Base-by-base conservation (phyloP, 2,888 invertebrate species). In the Hypselothyrea guttata region DNA sequence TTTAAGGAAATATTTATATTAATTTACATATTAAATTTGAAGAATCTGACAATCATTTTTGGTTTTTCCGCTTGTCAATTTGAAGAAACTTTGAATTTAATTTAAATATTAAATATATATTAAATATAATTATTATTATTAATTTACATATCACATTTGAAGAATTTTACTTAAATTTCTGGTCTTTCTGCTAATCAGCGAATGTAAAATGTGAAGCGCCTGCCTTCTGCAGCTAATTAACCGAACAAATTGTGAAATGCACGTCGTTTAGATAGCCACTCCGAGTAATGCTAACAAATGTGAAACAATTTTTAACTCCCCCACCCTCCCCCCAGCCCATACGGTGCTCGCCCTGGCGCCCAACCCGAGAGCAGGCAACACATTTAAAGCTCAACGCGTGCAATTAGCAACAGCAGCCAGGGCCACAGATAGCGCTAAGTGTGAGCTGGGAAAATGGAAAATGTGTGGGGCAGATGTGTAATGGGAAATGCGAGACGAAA, bases 401-500 rank as follows among this genome's bases (percentile, higher is more conserved):
- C 71, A 71, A 71, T 70, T 61, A 61, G 54, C 38, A 52, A 13
- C 41, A 57, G 12, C 54, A 53, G 27, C 48, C 44, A 54, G n/a
- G 38, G 57, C 12, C 42, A 15, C 18, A 22, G 22, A 48, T 57
- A 49, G 16, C 13, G 11, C 12, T 1, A 16, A 37, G 8, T 15
- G 37, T 12, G 11, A 35, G 9, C 11, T 27, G 27, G 28, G 2
- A 40, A 45, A 46, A 9, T 12, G 44, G 31, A 35, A 52, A 56
- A 47, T 61, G 42, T 4, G 48, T 54, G 42, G 37, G 27, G 40
- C n/a, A n/a, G 45, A 53, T 12, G 9, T 18, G 18, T 16, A 42
- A 28, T 42, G 47, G 34, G 27, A 47, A 48, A 40, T 40, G 46
- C 28, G 15, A 13, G n/a, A n/a, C n/a, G n/a, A n/a, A n/a, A n/a